Conservation (phyloP, 2,797 vertebrate species). For the Enteromius trimaculatus region DNA sequence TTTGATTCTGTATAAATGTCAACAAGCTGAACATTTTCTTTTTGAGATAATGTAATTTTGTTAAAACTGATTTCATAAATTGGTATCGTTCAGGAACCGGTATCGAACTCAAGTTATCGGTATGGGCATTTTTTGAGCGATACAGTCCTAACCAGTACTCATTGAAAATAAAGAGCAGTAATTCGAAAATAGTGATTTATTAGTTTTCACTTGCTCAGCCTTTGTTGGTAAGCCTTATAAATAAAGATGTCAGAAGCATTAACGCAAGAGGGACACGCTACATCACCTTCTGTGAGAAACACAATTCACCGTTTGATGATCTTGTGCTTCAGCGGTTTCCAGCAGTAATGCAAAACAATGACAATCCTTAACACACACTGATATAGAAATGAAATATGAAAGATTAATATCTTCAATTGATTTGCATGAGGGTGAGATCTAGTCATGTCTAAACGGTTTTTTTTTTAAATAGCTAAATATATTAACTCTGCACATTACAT, state of each 20-base stretch:
- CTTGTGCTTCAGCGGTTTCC: neutral
- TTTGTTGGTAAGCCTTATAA: constrained; percentile 47
- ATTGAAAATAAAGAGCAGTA: neutral
- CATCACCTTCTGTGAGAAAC: neutral
- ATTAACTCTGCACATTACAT: constrained; percentile 12
- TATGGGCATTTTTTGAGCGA: too few species aligned
- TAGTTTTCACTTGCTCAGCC: constrained; percentile 47
- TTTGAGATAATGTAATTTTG: too few species aligned
- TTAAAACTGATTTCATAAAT: too few species aligned
- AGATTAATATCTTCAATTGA: neutral
- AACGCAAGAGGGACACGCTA: constrained; percentile 17
- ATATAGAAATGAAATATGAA: neutral
- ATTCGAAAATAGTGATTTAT: constrained; percentile 50
- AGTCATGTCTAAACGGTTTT: neutral
- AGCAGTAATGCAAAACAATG: neutral
- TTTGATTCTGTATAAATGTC: too few species aligned
- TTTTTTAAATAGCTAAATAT: neutral
- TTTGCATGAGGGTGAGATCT: neutral
- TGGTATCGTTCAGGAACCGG: too few species aligned
- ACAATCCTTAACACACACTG: neutral
- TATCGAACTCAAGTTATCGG: too few species aligned
- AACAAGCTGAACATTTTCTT: too few species aligned
- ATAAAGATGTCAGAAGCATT: constrained; percentile 39
- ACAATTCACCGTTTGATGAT: neutral
- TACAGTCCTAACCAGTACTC: neutral